phyloP scores from a whole-genome alignment of 2,113 vertebrate species.

The Tyrannus savana region DNA sequence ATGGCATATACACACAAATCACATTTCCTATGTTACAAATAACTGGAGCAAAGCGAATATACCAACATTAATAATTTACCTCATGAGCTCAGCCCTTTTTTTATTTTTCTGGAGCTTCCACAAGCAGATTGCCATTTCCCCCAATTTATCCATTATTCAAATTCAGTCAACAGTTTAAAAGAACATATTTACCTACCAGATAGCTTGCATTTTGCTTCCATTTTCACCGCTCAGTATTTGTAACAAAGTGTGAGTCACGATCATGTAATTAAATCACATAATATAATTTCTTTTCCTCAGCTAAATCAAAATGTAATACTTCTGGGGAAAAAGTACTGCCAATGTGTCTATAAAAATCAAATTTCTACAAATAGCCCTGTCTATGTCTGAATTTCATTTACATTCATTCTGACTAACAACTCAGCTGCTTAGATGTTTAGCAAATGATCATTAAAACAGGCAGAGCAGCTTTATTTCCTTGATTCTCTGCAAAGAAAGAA shows the following conservation, averaged over 20 bases:
- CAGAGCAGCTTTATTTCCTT: neutral
- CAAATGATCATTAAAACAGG: neutral
- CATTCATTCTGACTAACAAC: neutral
- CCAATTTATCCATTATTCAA: constrained; percentile 42
- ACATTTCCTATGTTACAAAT: constrained; percentile 35
- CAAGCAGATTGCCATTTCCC: constrained; percentile 15
- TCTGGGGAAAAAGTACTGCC: neutral
- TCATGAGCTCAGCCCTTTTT: constrained; percentile 5
- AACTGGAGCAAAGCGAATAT: constrained; percentile 11
- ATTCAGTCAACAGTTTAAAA: constrained; percentile 47
- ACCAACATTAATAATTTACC: constrained; percentile 54
- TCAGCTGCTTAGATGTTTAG: neutral
- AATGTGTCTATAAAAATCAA: neutral
- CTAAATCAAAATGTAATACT: neutral
- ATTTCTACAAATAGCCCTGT: neutral
- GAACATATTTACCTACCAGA: constrained; percentile 24
- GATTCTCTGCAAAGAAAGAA: neutral
- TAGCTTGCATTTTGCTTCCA: constrained; percentile 19
- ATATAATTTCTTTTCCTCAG: neutral
- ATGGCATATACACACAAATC: neutral
- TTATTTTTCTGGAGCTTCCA: neutral
- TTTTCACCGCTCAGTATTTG: neutral
- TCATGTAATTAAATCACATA: neutral
- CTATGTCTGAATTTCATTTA: constrained; percentile 9
- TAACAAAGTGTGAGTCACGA: neutral